Base-by-base conservation (phyloP, 2,888 invertebrate species). In the Tetanocera ferruginea region DNA sequence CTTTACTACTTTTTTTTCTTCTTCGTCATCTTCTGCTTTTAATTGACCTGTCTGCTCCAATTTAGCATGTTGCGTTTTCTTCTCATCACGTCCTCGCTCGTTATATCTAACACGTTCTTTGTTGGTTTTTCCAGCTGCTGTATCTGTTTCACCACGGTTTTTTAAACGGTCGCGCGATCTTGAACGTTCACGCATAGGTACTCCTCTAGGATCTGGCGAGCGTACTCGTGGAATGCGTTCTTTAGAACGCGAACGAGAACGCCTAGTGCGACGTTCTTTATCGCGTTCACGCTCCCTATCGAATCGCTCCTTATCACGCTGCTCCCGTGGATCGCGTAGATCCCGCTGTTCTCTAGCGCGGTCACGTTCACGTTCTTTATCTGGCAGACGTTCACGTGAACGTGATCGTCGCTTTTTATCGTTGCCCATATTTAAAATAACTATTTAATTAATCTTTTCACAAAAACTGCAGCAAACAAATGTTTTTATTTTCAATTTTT, bases 401-500 rank as follows among this genome's bases (percentile, higher is more conserved):
- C 91, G 90, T 25, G 91, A 92, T 8, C 92, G 89, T 17, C 91
- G 86, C 79, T 92, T 91, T 83, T 92, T 92, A 71, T 92, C 92
- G 78, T 90, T 89, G 1, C 88, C 91, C 89, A 89, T 89, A 76
- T 25, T 8, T 55, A 31, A 34, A 11, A 23, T 28, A n/a, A 2
- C 6, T 55, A n/a, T 34, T 19, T 49, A 37, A 19, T 43, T 43
- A 37, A 19, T 43, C 19, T 34, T 60, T 60, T 23, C 8, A 19
- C 8, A 11, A 25, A 11, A 60, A 55, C n/a, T 55, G 43, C 11
- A 43, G 14, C 14, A 37, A 37, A 37, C 37, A 43, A 11, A 43
- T 11, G 43, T 14, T 37, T 8, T 6, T 37, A 37, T 37, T 37
- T 37, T 37, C 1, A 37, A 37, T 37, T 37, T 37, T 37, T 6